phyloP scores from a whole-genome alignment of 2,888 invertebrate genomes.

The Clitarchus hookeri region DNA sequence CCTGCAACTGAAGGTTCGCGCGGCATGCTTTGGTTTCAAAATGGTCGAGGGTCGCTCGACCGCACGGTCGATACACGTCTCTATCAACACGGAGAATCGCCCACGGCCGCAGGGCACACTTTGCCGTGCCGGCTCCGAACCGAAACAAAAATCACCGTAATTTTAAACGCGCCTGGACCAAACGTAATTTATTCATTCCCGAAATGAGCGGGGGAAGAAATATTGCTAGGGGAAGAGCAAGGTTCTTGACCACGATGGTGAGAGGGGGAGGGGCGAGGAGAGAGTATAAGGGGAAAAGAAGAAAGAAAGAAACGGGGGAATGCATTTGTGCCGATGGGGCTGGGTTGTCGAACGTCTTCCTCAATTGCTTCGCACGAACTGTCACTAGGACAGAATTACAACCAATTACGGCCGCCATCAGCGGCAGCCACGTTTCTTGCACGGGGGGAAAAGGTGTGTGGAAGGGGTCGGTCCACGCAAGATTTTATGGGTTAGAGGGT shows the following conservation, averaged over 20 bases:
- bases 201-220: neutral
- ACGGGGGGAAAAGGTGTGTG: no score
- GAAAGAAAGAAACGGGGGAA: neutral
- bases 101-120: neutral
- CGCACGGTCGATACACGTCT: no score
- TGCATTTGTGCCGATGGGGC: neutral
- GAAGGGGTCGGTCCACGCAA: no score
- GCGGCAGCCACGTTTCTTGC: neutral
- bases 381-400: slow-evolving; percentile 5
- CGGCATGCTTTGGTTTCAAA: no score
- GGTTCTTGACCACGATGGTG: no score
- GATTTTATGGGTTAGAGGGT: no score
- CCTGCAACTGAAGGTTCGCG: no score
- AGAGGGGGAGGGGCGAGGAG: no score
- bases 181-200: neutral
- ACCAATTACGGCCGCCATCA: neutral
- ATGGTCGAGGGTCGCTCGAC: no score
- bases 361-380: neutral
- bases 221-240: neutral
- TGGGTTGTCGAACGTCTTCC: neutral
- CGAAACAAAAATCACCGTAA: slow-evolving; percentile 2
- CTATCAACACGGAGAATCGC: neutral
- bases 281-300: neutral
- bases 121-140: neutral
- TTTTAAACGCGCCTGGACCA: neutral